Evolutionary conservation across 2,113 vertebrate species (phyloP), one percentile per base, ranked within the genome.

Genomic region (Romanogobio albipinnatus): DNA sequence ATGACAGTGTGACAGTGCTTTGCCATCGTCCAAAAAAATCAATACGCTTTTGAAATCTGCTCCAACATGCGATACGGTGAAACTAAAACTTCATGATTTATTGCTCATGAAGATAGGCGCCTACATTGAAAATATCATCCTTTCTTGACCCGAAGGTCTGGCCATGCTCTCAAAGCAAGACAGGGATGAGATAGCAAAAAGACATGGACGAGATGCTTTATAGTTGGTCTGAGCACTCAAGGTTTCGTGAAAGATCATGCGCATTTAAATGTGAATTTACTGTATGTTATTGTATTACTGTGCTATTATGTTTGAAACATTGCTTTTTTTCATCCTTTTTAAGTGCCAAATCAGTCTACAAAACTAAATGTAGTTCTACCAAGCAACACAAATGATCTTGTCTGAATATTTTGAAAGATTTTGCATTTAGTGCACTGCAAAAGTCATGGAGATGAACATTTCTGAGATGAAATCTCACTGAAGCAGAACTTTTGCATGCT

Each of bases 1-100:
- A 76, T 85, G 59, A 85, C 53, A 76, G 62, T 47, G 6, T 45
- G 80, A 82, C 87, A 66, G 74, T 64, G 39, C 61, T 56, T 81
- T 79, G 78, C 84, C 85, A 83, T 80, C 29, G 29, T 66, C 33
- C n/a, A 47, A 29, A 83, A 53, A 88, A 85, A 89, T 87, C 86
- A 84, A 87, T 89, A 87, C 14, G 1, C 9, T 76, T 71, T 82
- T 79, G 79, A 86, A 86, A 88, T 86, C 66, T 80, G 75, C 66
- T 87, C 49, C 82, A 80, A 88, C 66, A 73, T 82, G 53, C 22
- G 45, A 71, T 70, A 80, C 64, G 51, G 83, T 79, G 59, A 84
- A 75, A 68, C 74, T 80, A 26, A 84, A 83, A 89, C 80, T 71
- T 85, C 33, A 45, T 85, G 76, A 89, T 89, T 85, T 89, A 84